A percentile compares a stretch with the other conserved stretches of the same genome.
These are phyloP conservation scores for Menura novaehollandiae DNA, from an alignment of 2,113 vertebrate species.

Conservation along the genomic window DNA sequence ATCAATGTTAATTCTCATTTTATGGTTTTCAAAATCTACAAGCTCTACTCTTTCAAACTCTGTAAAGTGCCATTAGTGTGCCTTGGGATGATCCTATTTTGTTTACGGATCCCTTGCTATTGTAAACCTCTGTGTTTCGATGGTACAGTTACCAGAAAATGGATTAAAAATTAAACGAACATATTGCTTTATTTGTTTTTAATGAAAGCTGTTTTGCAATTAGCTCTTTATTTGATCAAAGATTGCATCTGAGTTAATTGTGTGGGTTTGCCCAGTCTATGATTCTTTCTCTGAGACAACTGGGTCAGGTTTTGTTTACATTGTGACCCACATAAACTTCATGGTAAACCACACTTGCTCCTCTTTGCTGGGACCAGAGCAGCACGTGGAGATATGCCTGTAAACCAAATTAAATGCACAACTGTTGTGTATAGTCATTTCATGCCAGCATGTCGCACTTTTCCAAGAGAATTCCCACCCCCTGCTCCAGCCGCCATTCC, in stretches of 20 bases:
- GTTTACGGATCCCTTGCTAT: background rate
- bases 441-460: background rate
- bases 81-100: background rate
- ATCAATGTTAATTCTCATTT: conserved; percentile 23
- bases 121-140: background rate
- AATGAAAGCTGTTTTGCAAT: conserved; percentile 21
- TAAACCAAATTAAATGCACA: background rate
- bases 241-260: background rate
- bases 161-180: conserved; percentile 27
- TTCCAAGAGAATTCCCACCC: background rate
- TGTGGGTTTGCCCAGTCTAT: background rate
- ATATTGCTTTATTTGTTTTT: conserved; percentile 29
- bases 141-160: conserved; percentile 33
- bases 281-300: background rate
- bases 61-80: background rate
- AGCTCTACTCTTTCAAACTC: background rate
- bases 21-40: background rate
- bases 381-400: background rate
- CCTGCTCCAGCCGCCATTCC: background rate
- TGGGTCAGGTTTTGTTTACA: background rate
- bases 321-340: background rate
- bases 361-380: background rate
- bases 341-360: background rate
- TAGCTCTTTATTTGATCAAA: conserved; percentile 22
- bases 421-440: background rate